Conservation (phyloP, 2,113 vertebrate genomes). For the Todiramphus saurophagus region DNA sequence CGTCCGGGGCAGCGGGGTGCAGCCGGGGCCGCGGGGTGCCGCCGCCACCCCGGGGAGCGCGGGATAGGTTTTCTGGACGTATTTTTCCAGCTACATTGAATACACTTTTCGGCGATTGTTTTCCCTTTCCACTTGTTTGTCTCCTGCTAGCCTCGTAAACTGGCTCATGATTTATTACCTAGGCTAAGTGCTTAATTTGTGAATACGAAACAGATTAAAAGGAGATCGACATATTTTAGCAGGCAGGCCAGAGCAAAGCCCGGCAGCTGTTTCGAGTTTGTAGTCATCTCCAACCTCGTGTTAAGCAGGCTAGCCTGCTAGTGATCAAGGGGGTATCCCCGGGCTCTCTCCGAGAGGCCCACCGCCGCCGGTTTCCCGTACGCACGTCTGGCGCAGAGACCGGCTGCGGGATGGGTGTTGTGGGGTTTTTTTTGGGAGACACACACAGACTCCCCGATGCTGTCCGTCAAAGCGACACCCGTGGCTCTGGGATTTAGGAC, state of each 20-base stretch:
- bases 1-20: background rate
- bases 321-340: constrained; percentile 43
- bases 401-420: background rate
- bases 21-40: background rate
- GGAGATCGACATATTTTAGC: constrained; percentile 80
- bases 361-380: background rate
- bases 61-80: background rate
- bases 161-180: constrained; percentile 81
- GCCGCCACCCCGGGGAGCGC: background rate
- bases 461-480: background rate
- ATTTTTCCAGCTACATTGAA: background rate
- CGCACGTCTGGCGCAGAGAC: background rate
- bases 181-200: constrained; percentile 85
- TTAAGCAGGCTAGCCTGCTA: constrained; percentile 64
- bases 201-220: constrained; percentile 86
- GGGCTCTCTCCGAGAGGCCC: constrained; percentile 21
- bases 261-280: constrained; percentile 83
- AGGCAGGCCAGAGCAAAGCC: constrained; percentile 77
- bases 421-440: background rate
- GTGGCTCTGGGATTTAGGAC: background rate
- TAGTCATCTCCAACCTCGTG: constrained; percentile 73
- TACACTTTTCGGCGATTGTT: constrained; percentile 63
- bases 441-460: background rate
- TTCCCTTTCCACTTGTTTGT: constrained; percentile 78
- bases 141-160: constrained; percentile 79